Conservation (phyloP, 2,888 invertebrate genomes). For the Anthrax anthrax region DNA sequence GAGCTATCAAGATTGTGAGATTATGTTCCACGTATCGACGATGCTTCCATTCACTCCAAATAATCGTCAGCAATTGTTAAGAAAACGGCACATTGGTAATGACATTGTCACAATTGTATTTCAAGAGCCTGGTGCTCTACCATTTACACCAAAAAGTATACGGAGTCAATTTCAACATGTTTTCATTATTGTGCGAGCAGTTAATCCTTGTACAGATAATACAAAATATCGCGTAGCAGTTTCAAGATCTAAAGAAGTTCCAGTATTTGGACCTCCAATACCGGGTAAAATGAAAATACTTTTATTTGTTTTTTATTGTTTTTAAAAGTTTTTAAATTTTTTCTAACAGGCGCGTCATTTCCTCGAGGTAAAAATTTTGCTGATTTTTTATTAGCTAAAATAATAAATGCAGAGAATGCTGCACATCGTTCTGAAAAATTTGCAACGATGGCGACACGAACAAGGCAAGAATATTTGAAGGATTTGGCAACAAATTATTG, state of each 20-base stretch:
- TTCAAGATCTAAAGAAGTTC: slow-evolving; percentile 82
- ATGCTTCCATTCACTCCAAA: slow-evolving; percentile 92
- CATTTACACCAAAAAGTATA: slow-evolving; percentile 87
- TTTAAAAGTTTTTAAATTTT: background rate
- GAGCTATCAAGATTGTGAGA: slow-evolving; percentile 78
- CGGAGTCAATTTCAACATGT: slow-evolving; percentile 97
- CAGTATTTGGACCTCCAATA: slow-evolving; percentile 91
- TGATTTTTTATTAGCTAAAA: slow-evolving; percentile 89
- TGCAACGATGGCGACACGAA: slow-evolving; percentile 90
- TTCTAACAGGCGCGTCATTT: slow-evolving; percentile 59
- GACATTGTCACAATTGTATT: slow-evolving; percentile 97
- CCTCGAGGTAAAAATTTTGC: slow-evolving; percentile 83
- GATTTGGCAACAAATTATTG: slow-evolving; percentile 78
- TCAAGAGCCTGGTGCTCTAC: slow-evolving; percentile 81
- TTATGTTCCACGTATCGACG: slow-evolving; percentile 96
- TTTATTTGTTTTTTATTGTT: background rate
- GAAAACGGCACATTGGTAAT: slow-evolving; percentile 94
- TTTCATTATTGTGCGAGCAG: slow-evolving; percentile 78
- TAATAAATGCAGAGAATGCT: slow-evolving; percentile 93
- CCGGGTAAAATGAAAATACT: slow-evolving; percentile 31
- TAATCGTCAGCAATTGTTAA: slow-evolving; percentile 83
- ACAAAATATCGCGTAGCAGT: slow-evolving; percentile 72
- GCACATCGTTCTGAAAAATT: slow-evolving; percentile 94
- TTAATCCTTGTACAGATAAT: slow-evolving; percentile 82
- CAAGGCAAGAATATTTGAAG: slow-evolving; percentile 88